Conservation (phyloP, 2,888 invertebrate species). For the Dryadula phaetusa region DNA sequence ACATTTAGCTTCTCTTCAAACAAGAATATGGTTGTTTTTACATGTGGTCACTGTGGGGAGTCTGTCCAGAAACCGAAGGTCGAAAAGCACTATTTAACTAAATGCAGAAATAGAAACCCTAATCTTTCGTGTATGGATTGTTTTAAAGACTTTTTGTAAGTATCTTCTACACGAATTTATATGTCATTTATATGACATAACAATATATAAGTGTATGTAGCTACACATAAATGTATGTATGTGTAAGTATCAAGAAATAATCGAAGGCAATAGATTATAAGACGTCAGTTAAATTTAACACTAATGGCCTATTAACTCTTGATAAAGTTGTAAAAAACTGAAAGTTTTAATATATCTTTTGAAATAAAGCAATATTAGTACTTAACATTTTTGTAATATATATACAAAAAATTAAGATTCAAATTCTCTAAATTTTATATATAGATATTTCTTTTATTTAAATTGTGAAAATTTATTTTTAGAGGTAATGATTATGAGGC, state of each 20-base stretch:
- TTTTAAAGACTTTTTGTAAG: constrained; percentile 93
- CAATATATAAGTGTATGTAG: too few relatives aligned
- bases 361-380: too few relatives aligned
- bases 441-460: neutral
- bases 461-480: constrained; percentile 54
- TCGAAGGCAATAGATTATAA: too few relatives aligned
- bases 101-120: constrained; percentile 87
- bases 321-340: too few relatives aligned
- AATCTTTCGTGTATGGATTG: constrained; percentile 97
- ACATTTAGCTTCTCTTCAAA: constrained; percentile 9
- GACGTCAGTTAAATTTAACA: too few relatives aligned
- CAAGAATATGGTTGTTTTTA: constrained; percentile 95
- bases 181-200: too few relatives aligned
- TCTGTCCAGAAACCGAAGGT: constrained; percentile 96
- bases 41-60: constrained; percentile 96
- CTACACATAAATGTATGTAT: too few relatives aligned
- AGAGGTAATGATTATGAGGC: constrained; percentile 90
- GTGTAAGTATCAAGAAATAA: too few relatives aligned
- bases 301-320: too few relatives aligned
- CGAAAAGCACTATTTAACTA: constrained; percentile 92
- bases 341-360: too few relatives aligned
- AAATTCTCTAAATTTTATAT: neutral
- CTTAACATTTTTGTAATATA: neutral
- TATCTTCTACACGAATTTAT: constrained; percentile 44
- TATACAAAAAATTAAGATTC: too few relatives aligned